These are phyloP conservation scores for Rambutsinella grinnellia DNA, from an alignment of 2,888 invertebrate species.

Conservation along the genomic window DNA sequence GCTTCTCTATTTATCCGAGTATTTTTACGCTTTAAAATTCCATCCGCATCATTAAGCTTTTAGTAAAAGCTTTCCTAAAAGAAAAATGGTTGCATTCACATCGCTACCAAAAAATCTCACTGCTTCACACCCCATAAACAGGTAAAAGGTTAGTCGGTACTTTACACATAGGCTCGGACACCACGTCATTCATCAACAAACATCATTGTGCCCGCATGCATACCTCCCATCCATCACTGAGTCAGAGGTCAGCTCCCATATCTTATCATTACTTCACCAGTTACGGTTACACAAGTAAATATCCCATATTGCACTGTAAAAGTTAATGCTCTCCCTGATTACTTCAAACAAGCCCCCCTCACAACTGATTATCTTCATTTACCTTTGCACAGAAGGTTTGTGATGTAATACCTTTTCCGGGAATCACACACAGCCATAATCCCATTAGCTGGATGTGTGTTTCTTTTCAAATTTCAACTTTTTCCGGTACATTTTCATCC, in stretches of 20 bases:
- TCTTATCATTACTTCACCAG: constrained; percentile 55
- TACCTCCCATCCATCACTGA: constrained; percentile 53
- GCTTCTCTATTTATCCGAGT: not conserved
- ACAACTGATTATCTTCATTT: not conserved
- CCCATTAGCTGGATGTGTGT: not conserved
- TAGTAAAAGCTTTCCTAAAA: not conserved
- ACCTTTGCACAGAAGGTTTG: not conserved
- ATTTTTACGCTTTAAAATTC: too few relatives aligned
- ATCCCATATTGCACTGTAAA: not conserved
- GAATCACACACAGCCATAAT: not conserved
- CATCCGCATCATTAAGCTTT: too few relatives aligned
- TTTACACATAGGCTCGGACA: not conserved
- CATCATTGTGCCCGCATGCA: constrained; percentile 16
- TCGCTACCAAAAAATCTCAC: too few relatives aligned
- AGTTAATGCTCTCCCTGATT: not conserved
- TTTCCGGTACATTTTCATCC: not conserved
- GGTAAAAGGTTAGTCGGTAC: not conserved
- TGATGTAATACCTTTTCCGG: not conserved
- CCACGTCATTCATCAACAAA: constrained; percentile 39
- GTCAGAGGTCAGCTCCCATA: constrained; percentile 57
- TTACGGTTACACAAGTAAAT: not conserved
- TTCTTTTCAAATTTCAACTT: not conserved
- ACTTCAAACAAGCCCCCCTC: too few relatives aligned
- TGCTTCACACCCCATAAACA: constrained; percentile 33
- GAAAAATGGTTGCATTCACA: not conserved